Percentiles rank a stretch among this genome's conserved stretches.
Conservation (phyloP, 2,888 invertebrate genomes). For the Ypsolopha sequella region DNA sequence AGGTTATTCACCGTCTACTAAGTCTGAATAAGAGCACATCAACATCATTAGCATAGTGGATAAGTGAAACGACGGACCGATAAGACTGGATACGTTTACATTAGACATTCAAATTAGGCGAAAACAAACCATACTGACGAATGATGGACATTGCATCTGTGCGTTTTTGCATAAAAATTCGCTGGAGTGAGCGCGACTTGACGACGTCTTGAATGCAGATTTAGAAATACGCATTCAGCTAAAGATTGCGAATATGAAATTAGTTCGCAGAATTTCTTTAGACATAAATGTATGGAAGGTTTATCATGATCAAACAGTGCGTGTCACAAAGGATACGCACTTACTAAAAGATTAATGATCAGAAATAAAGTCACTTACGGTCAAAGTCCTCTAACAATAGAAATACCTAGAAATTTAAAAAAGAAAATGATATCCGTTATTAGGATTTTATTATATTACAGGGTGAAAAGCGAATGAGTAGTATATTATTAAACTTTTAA, state of each 20-base stretch:
- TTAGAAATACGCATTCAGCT: background rate
- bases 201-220: slow-evolving; percentile 56
- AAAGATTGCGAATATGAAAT: background rate
- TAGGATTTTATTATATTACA: too few species aligned
- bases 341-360: too few species aligned
- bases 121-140: slow-evolving; percentile 39
- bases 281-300: too few species aligned
- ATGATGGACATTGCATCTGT: slow-evolving; percentile 62
- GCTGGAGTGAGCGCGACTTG: slow-evolving; percentile 15
- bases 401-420: too few species aligned
- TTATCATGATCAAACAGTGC: too few species aligned
- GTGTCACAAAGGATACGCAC: too few species aligned
- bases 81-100: slow-evolving; percentile 17
- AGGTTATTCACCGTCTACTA: background rate
- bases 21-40: background rate
- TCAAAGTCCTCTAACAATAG: too few species aligned
- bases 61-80: slow-evolving; percentile 1
- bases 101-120: slow-evolving; percentile 62
- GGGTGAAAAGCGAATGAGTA: too few species aligned
- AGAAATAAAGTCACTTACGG: too few species aligned
- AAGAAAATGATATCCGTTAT: too few species aligned
- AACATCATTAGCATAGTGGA: slow-evolving; percentile 2
- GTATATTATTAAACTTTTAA: too few species aligned
- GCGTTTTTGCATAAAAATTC: slow-evolving; percentile 57
- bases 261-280: too few species aligned